Evolutionary conservation across 2,888 invertebrate species (phyloP), one percentile per base, ranked within the genome.

Genomic region (Conistra vaccinii): DNA sequence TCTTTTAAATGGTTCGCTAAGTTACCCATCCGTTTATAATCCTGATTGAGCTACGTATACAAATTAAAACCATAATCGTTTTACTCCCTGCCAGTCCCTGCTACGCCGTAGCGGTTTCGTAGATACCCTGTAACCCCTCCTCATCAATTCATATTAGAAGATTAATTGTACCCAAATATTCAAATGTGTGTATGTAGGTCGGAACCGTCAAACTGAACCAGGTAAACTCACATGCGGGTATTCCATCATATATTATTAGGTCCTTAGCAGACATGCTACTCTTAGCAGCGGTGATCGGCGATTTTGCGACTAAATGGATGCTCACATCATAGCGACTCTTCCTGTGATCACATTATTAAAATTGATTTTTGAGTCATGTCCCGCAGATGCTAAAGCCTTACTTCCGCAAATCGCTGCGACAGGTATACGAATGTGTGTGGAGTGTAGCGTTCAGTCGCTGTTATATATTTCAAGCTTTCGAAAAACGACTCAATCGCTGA

Each of bases 151-250:
- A 73, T 73, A 84, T 85, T 83, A 85, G 71, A 85, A 81, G 81
- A 83, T 83, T 83, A 83, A 83, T 83, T 83, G 85, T 73, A 51
- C 72, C 82, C 63, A 71, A 84, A 69, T 81, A 82, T 84, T 76
- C 85, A 82, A 82, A 83, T 82, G 71, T 80, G 81, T 80, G 81
- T 83, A 85, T 81, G 65, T 80, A 72, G 85, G 87, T 87, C 80
- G 85, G 53, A 73, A 68, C 73, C 73, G 81, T 29, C 70, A 75
- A 86, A 78, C 75, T 69, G 68, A 58, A 74, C 73, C 73, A 80
- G 81, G 81, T 83, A 78, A 82, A 74, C 78, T 69, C 73, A 70
- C 70, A 84, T 81, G 71, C 69, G 72, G 81, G 71, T 83, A 78
- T 81, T 75, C 61, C 73, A 81, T 84, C 83, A 86, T 83, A 83